A percentile compares a stretch with the other conserved stretches of the same genome.
phyloP scores from a whole-genome alignment of 2,113 vertebrate genomes.

The Callipepla squamata region DNA sequence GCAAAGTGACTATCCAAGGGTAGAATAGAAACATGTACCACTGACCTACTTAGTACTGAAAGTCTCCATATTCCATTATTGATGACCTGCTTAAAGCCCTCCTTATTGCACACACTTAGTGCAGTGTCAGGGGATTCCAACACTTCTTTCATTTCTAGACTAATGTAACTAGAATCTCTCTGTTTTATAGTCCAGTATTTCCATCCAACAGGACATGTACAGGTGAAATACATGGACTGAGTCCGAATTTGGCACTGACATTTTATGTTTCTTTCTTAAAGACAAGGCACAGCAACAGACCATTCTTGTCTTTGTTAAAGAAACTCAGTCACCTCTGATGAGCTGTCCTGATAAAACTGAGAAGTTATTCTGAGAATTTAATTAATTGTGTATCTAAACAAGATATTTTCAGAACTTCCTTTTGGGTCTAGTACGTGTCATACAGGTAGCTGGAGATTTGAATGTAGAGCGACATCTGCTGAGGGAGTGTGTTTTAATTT shows the following conservation, averaged over 20 bases:
- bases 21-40: conserved; percentile 10
- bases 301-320: background rate
- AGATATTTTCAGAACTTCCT: conserved; percentile 1
- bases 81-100: conserved; percentile 25
- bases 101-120: background rate
- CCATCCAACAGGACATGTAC: background rate
- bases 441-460: background rate
- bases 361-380: background rate
- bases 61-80: conserved; percentile 42
- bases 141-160: background rate
- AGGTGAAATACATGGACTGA: background rate
- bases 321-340: background rate
- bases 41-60: conserved; percentile 37
- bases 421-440: background rate
- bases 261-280: background rate
- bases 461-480: background rate
- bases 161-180: background rate
- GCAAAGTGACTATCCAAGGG: background rate
- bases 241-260: background rate
- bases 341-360: background rate
- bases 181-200: background rate
- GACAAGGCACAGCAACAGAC: background rate
- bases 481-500: conserved; percentile 33
- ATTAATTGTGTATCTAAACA: background rate
- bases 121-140: background rate